A percentile compares a stretch with the other conserved stretches of the same genome.
These are phyloP conservation scores for Anas georgica DNA, from an alignment of 2,797 vertebrate species.

Conservation along the genomic window DNA sequence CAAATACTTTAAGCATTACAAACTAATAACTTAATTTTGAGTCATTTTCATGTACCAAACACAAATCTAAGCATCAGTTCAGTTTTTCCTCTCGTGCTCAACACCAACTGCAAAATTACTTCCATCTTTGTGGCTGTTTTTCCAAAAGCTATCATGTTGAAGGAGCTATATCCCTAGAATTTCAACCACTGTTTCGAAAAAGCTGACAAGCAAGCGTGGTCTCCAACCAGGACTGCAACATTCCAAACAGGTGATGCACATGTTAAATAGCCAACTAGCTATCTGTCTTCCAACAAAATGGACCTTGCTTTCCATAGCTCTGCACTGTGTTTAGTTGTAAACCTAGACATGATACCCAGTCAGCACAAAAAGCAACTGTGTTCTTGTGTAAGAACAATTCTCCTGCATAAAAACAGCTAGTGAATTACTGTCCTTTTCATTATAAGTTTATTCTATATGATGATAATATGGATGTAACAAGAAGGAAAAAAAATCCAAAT, in stretches of 20 bases:
- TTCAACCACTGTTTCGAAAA: neutral
- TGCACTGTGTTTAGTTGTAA: neutral
- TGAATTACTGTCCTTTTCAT: neutral
- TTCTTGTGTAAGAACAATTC: no score
- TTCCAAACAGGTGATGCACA: neutral
- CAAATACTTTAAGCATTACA: neutral
- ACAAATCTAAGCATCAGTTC: neutral
- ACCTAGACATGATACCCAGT: neutral
- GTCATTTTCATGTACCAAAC: neutral
- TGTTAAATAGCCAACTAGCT: neutral
- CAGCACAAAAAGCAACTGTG: neutral
- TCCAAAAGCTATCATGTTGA: neutral
- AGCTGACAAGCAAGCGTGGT: neutral
- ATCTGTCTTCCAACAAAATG: neutral
- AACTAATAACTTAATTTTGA: neutral
- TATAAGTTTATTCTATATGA: neutral
- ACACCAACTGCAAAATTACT: neutral
- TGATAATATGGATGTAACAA: neutral
- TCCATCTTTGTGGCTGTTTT: neutral
- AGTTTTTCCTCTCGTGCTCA: neutral
- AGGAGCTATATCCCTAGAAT: neutral
- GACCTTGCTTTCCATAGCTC: neutral
- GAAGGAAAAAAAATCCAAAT: neutral
- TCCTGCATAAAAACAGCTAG: neutral
- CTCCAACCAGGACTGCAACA: neutral